Conservation (phyloP, 1,140 invertebrate genomes). For the Physella acuta region DNA sequence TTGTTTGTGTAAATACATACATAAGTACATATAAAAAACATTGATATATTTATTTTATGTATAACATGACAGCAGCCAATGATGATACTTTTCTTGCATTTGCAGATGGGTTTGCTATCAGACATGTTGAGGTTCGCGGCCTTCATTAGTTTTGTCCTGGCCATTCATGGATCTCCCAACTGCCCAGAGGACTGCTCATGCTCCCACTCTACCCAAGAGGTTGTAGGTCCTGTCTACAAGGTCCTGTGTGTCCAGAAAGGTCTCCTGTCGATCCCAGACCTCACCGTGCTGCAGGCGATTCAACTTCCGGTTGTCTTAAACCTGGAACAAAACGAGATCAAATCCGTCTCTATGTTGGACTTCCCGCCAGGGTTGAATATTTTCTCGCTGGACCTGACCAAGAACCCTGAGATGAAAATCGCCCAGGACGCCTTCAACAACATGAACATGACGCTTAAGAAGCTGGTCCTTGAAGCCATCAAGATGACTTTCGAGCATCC, state of each 20-base stretch:
- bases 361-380: conserved; percentile 12
- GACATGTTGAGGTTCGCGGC: too few relatives aligned
- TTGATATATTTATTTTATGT: too few relatives aligned
- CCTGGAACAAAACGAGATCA: conserved; percentile 11
- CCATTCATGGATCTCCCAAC: not conserved
- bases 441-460: not conserved
- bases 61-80: too few relatives aligned
- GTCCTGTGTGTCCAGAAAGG: not conserved
- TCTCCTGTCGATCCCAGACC: not conserved
- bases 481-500: conserved; percentile 4
- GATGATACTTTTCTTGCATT: too few relatives aligned
- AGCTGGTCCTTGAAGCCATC: conserved; percentile 12
- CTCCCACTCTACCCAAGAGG: not conserved
- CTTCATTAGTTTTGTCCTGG: not conserved
- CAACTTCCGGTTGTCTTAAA: not conserved
- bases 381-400: not conserved
- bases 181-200: conserved; percentile 1
- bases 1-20: too few relatives aligned
- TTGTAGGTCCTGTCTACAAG: not conserved
- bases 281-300: not conserved
- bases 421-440: conserved; percentile 8
- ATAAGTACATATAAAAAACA: too few relatives aligned
- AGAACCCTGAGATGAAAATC: not conserved
- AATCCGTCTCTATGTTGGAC: not conserved
- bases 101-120: too few relatives aligned